Evolutionary conservation across 1,140 invertebrate species (phyloP), one percentile per base, ranked within the genome.

Genomic region (Cotesia chilonis): DNA sequence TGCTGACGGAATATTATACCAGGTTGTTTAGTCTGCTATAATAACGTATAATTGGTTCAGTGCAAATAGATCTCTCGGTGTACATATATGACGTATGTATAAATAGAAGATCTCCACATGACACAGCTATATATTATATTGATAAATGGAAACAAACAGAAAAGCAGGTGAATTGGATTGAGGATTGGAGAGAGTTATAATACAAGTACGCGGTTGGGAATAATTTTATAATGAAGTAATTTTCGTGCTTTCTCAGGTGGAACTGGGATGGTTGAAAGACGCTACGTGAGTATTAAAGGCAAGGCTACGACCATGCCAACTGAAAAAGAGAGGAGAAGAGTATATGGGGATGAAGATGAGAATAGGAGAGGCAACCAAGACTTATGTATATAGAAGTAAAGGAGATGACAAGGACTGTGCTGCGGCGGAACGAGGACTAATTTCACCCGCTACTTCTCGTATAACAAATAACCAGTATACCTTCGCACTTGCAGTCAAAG

Each of bases 161-260:
- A 38, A 52, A 55, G 4, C 69, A 51, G 41, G n/a, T 28, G 12
- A 52, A 65, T 28, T 57, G 63, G 10, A 65, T 57, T 36, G 54
- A 65, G 72, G 59, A 37, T 68, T n/a, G n/a, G n/a, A n/a, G n/a
- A n/a, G n/a, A n/a, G 60, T 51, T 64, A 54, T 17, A 74, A 47
- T 47, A 47, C 6, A 47, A 47, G 6, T 47, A 38, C 59, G 68
- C 67, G 75, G 78, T 75, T 69, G 65, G 73, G 60, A 61, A 28
- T 61, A 61, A 28, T 61, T 35, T 81, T 82, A 77, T 83, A 84
- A 84, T 78, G 80, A 81, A 83, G 81, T 83, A 77, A 84, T 84
- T 83, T 81, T 78, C 77, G 78, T 81, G 80, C 78, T 82, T 77
- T 76, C 76, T 72, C 74, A 68, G 74, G 78, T 78, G 80, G 78